These are phyloP conservation scores for Gymnorhina tibicen DNA, from an alignment of 2,113 vertebrate genomes.

Conservation along the genomic window DNA sequence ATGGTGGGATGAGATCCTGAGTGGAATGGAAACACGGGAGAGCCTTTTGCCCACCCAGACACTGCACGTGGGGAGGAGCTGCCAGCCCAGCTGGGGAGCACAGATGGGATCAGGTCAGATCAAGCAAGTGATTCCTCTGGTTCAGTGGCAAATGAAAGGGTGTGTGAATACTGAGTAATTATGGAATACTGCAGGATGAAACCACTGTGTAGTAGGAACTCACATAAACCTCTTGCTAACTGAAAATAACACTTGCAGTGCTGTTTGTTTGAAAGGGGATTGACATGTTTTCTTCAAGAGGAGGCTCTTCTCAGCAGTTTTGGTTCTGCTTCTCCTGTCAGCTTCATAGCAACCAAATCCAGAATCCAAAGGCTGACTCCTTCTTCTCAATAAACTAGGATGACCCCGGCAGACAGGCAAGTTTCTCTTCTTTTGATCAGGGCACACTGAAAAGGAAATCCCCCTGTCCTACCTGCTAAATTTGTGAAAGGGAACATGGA, in stretches of 20 bases:
- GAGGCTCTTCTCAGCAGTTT: constrained; percentile 23
- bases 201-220: neutral
- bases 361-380: neutral
- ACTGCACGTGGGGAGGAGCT: neutral
- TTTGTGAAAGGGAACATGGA: neutral
- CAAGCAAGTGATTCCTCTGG: neutral
- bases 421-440: neutral
- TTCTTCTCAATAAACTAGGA: neutral
- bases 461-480: neutral
- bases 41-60: neutral
- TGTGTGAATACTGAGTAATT: neutral
- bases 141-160: neutral
- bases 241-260: neutral
- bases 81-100: neutral
- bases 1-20: neutral
- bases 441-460: neutral
- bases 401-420: neutral
- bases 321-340: constrained; percentile 7
- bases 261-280: neutral
- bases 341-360: neutral
- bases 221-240: neutral
- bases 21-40: neutral
- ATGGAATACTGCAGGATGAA: neutral
- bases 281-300: neutral
- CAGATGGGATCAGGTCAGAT: neutral